These are phyloP conservation scores for Baccha elongata DNA, from an alignment of 2,888 invertebrate species.

Conservation along the genomic window DNA sequence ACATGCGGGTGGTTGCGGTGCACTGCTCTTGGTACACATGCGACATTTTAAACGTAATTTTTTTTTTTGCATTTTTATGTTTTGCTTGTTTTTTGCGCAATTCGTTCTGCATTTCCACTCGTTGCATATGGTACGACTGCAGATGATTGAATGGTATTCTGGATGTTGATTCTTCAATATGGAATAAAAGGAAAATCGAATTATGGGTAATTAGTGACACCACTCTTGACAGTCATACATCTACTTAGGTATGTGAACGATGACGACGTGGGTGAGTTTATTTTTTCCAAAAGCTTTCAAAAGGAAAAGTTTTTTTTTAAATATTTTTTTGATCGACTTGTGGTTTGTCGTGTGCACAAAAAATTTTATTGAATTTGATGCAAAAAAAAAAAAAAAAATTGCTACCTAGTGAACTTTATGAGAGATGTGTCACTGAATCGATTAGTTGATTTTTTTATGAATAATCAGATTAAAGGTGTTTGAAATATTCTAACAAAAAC, in stretches of 20 bases:
- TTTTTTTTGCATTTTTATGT: constrained; percentile 12
- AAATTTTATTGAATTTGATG: constrained; percentile 19
- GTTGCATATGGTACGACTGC: constrained; percentile 39
- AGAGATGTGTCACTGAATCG: constrained; percentile 31
- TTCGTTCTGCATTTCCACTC: constrained; percentile 38
- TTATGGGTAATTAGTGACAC: constrained; percentile 74
- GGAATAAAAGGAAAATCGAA: constrained; percentile 68
- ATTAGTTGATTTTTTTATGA: constrained; percentile 17
- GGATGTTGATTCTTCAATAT: constrained; percentile 25
- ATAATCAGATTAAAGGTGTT: no score
- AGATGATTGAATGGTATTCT: constrained; percentile 15
- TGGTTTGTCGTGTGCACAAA: constrained; percentile 18
- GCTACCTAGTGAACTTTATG: constrained; percentile 46
- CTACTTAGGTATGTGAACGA: constrained; percentile 4
- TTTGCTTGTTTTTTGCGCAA: constrained; percentile 36
- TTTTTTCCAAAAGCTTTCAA: constrained; percentile 1
- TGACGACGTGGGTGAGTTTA: background rate
- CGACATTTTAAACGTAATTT: constrained; percentile 44
- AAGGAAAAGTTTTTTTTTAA: constrained; percentile 19
- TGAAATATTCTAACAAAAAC: no score
- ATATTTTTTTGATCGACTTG: constrained; percentile 50
- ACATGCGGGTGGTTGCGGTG: constrained; percentile 30
- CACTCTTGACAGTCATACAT: constrained; percentile 41
- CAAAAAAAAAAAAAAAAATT: background rate
- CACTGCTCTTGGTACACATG: constrained; percentile 47